Evolutionary conservation across 2,797 vertebrate species (phyloP), one percentile per base, ranked within the genome.

Genomic region (Lutjanus argentimaculatus): DNA sequence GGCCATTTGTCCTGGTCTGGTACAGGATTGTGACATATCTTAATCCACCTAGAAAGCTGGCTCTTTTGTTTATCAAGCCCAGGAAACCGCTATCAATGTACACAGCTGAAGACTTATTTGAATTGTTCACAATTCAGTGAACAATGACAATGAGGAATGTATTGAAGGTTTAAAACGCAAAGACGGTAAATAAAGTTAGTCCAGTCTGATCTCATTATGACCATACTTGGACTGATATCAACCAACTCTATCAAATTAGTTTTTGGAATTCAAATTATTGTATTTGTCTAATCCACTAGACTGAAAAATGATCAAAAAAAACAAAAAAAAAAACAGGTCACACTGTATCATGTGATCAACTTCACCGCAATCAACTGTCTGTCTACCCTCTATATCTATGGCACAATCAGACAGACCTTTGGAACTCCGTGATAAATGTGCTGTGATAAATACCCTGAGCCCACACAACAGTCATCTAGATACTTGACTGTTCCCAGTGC

Each of bases 331-430:
- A 66, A 46, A 21, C 36, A 62, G 56, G 66, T 48, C 22, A 17
- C 51, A 65, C 51, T 53, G 42, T 45, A 80, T 74, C 55, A 76
- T 53, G 58, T 72, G 57, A 85, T 72, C 58, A 65, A 53, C 56
- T 70, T 75, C 9, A 48, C 30, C n/a, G 9, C 22, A 12, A 40
- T 72, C 59, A 62, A 43, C 61, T 42, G 25, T 63, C 45, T n/a
- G 56, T 55, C 45, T 48, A 4, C 11, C 55, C 40, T 63, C 65
- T 25, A 25, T 55, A 74, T 63, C 72, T 45, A 64, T 6, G 45
- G 49, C 55, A 64, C 75, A 84, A 90, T 88, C 83, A 80, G 63
- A n/a, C 61, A 63, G 66, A 91, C 80, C 82, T 92, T 89, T 92
- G 87, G 62, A 91, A 88, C 63, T 58, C 22, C 21, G 48, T 8